Conservation (phyloP, 2,797 vertebrate genomes). For the Labroides dimidiatus region DNA sequence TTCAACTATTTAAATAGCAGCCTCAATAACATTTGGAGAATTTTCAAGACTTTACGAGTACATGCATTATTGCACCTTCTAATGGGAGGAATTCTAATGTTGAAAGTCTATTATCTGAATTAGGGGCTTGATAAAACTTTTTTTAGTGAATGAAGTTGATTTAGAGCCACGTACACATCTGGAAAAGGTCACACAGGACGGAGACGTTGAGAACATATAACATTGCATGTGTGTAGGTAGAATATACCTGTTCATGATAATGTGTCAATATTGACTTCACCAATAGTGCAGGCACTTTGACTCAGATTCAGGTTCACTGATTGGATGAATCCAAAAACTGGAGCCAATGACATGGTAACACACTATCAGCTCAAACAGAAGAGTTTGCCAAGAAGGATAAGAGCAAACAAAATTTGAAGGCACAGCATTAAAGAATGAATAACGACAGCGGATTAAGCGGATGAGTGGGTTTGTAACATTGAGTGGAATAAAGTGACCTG, state of each 20-base stretch:
- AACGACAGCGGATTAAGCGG: conserved; percentile 11
- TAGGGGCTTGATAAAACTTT: too few relatives aligned
- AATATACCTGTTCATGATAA: conserved; percentile 3
- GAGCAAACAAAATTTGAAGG: conserved; percentile 54
- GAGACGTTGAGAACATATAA: neutral
- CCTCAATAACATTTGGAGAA: neutral
- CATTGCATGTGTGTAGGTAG: neutral
- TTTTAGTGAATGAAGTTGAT: neutral
- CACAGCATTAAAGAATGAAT: conserved; percentile 16
- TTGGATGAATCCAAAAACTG: conserved; percentile 40
- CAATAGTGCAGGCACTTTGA: conserved; percentile 46
- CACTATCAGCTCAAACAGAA: conserved; percentile 58
- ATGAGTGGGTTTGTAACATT: conserved; percentile 9
- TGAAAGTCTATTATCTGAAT: neutral
- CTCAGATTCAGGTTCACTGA: conserved; percentile 38
- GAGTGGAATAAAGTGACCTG: neutral
- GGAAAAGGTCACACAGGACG: neutral
- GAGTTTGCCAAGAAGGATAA: conserved; percentile 47
- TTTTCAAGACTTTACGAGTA: neutral
- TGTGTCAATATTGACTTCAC: conserved; percentile 62
- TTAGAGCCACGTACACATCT: neutral
- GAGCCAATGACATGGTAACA: conserved; percentile 63
- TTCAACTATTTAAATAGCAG: neutral
- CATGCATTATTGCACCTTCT: neutral
- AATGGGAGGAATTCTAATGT: too few relatives aligned